Conservation (phyloP, 2,797 vertebrate species). For the Rhinogobio ventralis region DNA sequence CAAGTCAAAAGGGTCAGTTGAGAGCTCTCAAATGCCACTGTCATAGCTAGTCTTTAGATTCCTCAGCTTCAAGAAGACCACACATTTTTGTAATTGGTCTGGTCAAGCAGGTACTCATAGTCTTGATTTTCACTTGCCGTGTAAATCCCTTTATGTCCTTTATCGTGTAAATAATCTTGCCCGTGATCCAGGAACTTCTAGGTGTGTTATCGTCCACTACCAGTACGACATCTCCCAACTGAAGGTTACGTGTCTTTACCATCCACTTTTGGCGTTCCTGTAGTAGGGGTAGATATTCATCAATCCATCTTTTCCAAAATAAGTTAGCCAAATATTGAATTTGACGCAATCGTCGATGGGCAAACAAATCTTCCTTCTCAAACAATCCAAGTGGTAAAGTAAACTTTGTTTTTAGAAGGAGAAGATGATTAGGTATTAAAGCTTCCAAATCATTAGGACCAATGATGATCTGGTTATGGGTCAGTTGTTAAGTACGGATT, state of each 20-base stretch:
- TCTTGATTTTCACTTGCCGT: background rate
- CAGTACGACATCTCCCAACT: slow-evolving; percentile 4
- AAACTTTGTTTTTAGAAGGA: background rate
- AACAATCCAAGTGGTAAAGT: slow-evolving; percentile 18
- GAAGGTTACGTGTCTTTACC: background rate
- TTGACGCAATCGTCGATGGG: background rate
- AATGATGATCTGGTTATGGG: background rate
- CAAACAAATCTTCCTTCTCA: slow-evolving; percentile 12
- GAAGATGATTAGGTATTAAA: slow-evolving; percentile 20
- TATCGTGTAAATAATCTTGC: background rate
- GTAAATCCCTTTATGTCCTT: background rate
- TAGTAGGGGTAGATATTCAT: background rate
- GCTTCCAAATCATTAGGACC: slow-evolving; percentile 29
- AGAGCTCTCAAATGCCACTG: too few relatives aligned
- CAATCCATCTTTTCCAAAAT: background rate
- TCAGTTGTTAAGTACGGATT: too few relatives aligned
- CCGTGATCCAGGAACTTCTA: background rate
- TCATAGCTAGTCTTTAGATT: too few relatives aligned
- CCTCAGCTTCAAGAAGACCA: too few relatives aligned
- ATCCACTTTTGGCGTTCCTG: slow-evolving; percentile 15
- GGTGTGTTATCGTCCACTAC: slow-evolving; percentile 7
- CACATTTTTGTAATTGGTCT: too few relatives aligned
- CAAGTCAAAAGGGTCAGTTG: too few relatives aligned
- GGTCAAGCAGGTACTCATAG: background rate
- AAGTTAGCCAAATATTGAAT: background rate